Evolutionary conservation across 1,140 invertebrate species (phyloP), one percentile per base, ranked within the genome.

Genomic region (Neotoxoptera formosana): DNA sequence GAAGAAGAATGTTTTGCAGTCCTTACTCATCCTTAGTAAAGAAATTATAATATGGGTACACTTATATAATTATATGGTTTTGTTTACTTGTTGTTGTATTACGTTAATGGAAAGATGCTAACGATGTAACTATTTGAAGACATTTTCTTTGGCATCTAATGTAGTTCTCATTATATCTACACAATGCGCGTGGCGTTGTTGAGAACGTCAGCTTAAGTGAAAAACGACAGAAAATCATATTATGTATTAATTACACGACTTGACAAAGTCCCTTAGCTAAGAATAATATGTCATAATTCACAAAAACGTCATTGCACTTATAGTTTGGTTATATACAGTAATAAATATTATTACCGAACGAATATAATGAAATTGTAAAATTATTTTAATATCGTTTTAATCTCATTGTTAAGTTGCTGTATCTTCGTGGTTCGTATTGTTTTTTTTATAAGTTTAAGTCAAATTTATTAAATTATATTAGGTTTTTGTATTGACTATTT

Each of bases 51-150:
- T n/a, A 76, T 76, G 34, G 30, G 17, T 30, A 87, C n/a, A 23
- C 48, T 53, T 7, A n/a, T n/a, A n/a, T n/a, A 1, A 17, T 21
- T 30, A 88, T 34, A 51, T 48, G 47, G n/a, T 88, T 48, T 48
- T 88, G 86, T 88, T 48, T 30, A 48, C 20, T 34, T n/a, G n/a
- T 48, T 48, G 87, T 89, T 56, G 20, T 56, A 89, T 56, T 56
- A 89, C 25, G 88, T 89, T 56, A 89, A 56, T 56, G 48, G 34
- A 41, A 56, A 89, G 88, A 89, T 34, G 34, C 25, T 88, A 88
- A 88, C 86, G 53, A 89, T 36, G 88, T 56, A 41, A 89, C 88
- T 56, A 41, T 89, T 89, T 41, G 88, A 56, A 89, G 88, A 56
- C 51, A 25, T 56, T 89, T 89, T 56, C 51, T 89, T 89, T 89